Evolutionary conservation across 2,797 vertebrate species (phyloP).

Genomic region (Microctenopoma steveboyesi): DNA sequence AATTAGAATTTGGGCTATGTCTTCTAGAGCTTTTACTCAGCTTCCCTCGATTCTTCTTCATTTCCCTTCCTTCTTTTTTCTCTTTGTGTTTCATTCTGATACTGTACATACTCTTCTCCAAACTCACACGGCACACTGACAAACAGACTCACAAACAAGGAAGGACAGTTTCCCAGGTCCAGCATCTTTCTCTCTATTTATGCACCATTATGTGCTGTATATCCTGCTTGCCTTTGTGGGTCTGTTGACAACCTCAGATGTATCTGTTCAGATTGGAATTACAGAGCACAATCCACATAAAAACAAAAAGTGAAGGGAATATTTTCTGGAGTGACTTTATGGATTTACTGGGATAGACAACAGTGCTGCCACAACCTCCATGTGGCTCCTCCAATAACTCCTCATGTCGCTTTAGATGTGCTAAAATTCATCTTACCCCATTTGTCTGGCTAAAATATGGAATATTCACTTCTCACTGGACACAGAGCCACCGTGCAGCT

Average conservation of each 20-base stretch:
- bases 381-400: constrained; percentile 2
- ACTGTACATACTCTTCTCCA: constrained; percentile 31
- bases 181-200: too few species aligned
- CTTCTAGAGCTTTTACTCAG: background rate
- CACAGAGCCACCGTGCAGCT: constrained; percentile 9
- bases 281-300: too few species aligned
- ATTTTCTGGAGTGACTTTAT: too few species aligned
- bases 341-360: background rate
- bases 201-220: too few species aligned
- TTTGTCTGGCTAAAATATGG: constrained; percentile 47
- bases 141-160: too few species aligned
- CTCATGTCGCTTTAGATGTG: constrained; percentile 18
- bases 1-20: constrained; percentile 26
- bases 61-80: too few species aligned
- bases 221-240: too few species aligned
- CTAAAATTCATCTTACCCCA: constrained; percentile 34
- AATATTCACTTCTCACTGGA: constrained; percentile 41
- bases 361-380: background rate
- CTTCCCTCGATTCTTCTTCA: background rate
- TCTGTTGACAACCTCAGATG: too few species aligned
- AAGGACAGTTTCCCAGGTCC: too few species aligned
- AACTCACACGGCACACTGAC: constrained; percentile 32
- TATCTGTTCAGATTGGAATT: too few species aligned
- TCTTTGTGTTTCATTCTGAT: constrained; percentile 43
- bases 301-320: too few species aligned